These are phyloP conservation scores for Erannis defoliaria DNA, from an alignment of 2,888 invertebrate species.

Conservation along the genomic window DNA sequence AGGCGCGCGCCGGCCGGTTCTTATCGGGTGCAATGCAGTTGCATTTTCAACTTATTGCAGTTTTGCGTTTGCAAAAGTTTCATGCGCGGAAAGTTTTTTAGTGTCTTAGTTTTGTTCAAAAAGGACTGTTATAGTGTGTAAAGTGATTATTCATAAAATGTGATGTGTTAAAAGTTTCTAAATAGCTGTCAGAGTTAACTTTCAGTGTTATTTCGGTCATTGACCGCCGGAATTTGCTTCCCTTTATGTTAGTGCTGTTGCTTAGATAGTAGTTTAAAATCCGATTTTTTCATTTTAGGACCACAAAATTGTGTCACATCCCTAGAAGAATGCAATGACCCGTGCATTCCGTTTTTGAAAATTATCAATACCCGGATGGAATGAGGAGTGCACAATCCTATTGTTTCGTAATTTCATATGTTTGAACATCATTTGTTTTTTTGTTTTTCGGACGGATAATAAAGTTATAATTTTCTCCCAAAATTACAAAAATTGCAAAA, in stretches of 20 bases:
- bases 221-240: slow-evolving; percentile 85
- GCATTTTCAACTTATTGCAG: slow-evolving; percentile 87
- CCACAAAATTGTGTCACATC: slow-evolving; percentile 74
- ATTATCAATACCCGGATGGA: slow-evolving; percentile 82
- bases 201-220: slow-evolving; percentile 86
- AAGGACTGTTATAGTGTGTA: slow-evolving; percentile 72
- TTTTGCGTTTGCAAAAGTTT: slow-evolving; percentile 84
- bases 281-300: slow-evolving; percentile 77
- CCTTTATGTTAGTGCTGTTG: slow-evolving; percentile 73
- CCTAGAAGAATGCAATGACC: slow-evolving; percentile 80
- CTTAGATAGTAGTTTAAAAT: slow-evolving; percentile 68
- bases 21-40: slow-evolving; percentile 86
- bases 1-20: slow-evolving; percentile 86
- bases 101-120: slow-evolving; percentile 68
- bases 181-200: slow-evolving; percentile 77
- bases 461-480: slow-evolving; percentile 84
- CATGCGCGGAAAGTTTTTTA: slow-evolving; percentile 83
- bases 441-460: slow-evolving; percentile 86
- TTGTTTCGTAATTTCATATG: slow-evolving; percentile 86
- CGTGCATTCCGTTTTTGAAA: slow-evolving; percentile 84
- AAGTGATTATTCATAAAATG: slow-evolving; percentile 77
- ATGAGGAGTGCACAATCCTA: slow-evolving; percentile 85
- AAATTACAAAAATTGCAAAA: slow-evolving; percentile 86
- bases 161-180: slow-evolving; percentile 76
- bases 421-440: slow-evolving; percentile 87